phyloP scores from a whole-genome alignment of 1,140 invertebrate species.

The Anastrepha obliqua region DNA sequence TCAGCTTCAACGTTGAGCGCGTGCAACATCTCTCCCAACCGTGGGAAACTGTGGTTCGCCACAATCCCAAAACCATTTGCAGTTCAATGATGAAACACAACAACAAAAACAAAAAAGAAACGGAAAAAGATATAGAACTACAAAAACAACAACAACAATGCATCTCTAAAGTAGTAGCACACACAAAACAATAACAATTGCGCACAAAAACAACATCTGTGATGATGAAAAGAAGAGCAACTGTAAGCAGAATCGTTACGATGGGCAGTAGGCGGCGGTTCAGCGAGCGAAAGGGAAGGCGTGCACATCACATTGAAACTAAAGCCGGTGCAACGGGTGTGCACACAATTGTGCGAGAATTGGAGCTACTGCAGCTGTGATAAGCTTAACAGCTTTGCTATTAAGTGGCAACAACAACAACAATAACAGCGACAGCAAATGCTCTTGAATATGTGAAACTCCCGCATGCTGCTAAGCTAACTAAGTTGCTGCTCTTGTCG shows the following conservation, averaged over 20 bases:
- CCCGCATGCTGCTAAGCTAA: not conserved
- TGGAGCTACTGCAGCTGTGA: conserved; percentile 29
- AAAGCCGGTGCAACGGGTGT: conserved; percentile 5
- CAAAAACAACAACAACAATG: not conserved
- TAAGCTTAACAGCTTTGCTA: conserved; percentile 37
- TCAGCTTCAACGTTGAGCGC: conserved; percentile 55
- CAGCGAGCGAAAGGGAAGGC: too few species aligned
- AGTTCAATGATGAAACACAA: conserved; percentile 59
- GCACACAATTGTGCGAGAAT: conserved; percentile 13
- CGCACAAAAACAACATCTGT: not conserved
- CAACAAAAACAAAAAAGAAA: conserved; percentile 25
- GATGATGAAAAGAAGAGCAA: conserved; percentile 25
- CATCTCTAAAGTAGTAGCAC: not conserved
- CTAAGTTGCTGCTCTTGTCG: not conserved
- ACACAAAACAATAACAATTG: conserved; percentile 3
- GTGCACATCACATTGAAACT: not conserved
- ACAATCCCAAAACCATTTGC: conserved; percentile 66
- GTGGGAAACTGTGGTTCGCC: conserved; percentile 67
- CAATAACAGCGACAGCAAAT: not conserved
- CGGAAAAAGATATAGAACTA: not conserved
- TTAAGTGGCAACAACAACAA: not conserved
- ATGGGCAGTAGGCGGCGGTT: not conserved
- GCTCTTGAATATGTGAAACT: not conserved
- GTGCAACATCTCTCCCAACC: conserved; percentile 65
- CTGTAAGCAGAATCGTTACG: not conserved